These are phyloP conservation scores for Ophiodon elongatus DNA, from an alignment of 2,113 vertebrate genomes.

Conservation along the genomic window DNA sequence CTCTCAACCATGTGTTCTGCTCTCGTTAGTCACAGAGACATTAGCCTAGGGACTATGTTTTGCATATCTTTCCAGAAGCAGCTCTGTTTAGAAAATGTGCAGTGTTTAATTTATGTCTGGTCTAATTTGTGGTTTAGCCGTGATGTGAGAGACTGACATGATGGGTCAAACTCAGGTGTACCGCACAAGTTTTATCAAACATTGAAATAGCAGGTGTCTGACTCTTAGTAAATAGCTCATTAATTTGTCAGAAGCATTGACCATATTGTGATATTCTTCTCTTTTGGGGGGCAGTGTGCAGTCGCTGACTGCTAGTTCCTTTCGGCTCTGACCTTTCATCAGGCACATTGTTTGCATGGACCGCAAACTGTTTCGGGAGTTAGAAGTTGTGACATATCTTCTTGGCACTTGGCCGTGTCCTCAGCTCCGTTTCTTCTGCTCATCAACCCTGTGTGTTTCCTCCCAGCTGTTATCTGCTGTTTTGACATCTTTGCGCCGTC, in stretches of 20 bases:
- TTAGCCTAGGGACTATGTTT: not conserved
- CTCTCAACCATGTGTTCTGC: not conserved
- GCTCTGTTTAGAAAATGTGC: not conserved
- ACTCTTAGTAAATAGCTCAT: not conserved
- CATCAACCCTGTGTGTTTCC: conserved; percentile 6
- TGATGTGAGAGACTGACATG: not conserved
- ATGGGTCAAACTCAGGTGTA: not conserved
- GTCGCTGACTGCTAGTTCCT: not conserved
- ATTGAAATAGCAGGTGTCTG: not conserved
- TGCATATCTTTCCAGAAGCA: not conserved
- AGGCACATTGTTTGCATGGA: not conserved
- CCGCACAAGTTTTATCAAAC: not conserved
- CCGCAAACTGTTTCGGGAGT: conserved; percentile 15
- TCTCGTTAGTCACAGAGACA: not conserved
- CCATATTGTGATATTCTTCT: not conserved
- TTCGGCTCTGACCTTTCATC: not conserved
- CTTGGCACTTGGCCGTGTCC: not conserved
- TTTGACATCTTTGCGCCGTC: conserved; percentile 34
- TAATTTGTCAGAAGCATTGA: not conserved
- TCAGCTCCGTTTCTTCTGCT: conserved; percentile 20
- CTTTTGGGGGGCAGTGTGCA: not conserved
- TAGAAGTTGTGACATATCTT: not conserved
- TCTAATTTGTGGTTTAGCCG: not conserved
- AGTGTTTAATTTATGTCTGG: not conserved
- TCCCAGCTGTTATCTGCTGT: conserved; percentile 38